These are phyloP conservation scores for Candoia aspera DNA, from an alignment of 2,113 vertebrate species.

Conservation along the genomic window DNA sequence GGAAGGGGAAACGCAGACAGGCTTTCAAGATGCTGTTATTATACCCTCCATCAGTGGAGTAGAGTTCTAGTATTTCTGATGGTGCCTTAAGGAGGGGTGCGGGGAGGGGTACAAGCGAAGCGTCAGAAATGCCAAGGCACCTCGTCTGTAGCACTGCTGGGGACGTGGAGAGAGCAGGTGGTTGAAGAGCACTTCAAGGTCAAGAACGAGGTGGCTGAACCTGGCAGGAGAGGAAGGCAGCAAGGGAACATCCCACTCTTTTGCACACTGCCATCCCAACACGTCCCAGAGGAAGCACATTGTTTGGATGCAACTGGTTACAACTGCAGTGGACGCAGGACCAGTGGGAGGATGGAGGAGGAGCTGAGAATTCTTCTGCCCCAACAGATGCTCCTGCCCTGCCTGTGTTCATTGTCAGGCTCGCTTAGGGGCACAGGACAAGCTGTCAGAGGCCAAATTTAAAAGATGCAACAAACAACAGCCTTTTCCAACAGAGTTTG, in stretches of 20 bases:
- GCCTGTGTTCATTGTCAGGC: accelerated
- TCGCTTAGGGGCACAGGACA: neutral
- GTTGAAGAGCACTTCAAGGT: too few species aligned
- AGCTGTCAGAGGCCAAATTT: neutral
- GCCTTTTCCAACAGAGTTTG: neutral
- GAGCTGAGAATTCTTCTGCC: neutral
- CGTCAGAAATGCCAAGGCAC: neutral
- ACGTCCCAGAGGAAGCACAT: neutral
- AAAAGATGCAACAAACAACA: neutral
- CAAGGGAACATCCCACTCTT: neutral
- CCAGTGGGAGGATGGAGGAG: neutral
- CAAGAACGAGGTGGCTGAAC: neutral
- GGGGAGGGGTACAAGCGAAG: neutral
- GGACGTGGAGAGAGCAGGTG: neutral
- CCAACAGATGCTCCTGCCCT: neutral
- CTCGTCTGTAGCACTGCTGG: neutral
- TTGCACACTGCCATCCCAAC: neutral
- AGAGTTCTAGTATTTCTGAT: neutral
- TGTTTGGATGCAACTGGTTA: neutral
- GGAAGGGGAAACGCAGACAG: neutral
- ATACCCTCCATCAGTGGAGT: neutral
- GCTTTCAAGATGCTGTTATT: neutral
- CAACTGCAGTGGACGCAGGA: neutral
- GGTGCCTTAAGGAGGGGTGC: neutral
- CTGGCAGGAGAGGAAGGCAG: neutral